Evolutionary conservation across 2,797 vertebrate species (phyloP).

Genomic region (Valencia hispanica): DNA sequence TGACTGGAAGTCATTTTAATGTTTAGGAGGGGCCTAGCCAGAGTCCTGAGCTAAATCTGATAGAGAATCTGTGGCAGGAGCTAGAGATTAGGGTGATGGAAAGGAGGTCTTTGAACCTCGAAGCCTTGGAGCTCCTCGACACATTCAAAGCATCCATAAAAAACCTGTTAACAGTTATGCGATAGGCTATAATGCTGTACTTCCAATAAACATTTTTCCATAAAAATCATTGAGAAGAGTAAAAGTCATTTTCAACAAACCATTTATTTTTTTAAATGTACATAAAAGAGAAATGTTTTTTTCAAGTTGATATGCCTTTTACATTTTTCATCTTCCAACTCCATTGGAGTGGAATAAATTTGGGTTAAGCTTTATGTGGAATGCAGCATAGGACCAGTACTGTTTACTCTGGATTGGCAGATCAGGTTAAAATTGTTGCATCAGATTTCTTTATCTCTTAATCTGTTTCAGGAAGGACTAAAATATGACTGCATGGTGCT

Average conservation of each 20-base stretch:
- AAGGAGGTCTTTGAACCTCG: no score
- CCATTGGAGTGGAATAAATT: not conserved
- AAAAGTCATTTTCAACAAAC: no score
- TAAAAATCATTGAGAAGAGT: not conserved
- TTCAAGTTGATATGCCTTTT: not conserved
- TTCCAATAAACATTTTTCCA: not conserved
- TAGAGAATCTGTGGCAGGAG: no score
- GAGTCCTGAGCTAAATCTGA: no score
- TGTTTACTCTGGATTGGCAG: not conserved
- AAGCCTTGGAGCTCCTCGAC: no score
- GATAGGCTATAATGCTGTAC: not conserved
- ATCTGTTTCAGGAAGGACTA: not conserved
- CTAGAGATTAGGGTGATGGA: no score
- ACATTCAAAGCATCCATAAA: no score
- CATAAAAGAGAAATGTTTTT: no score
- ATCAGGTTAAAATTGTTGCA: not conserved
- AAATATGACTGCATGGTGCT: not conserved
- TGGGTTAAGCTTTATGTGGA: no score
- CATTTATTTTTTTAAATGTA: no score
- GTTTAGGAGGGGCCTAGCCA: not conserved
- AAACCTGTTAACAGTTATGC: not conserved
- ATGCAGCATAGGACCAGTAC: not conserved
- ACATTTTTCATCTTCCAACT: not conserved
- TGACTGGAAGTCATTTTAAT: not conserved
- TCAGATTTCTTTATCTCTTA: not conserved